Percentiles rank a stretch among this genome's conserved stretches.
phyloP scores from a whole-genome alignment of 2,888 invertebrate species.

The Eurytoma adleriae region DNA sequence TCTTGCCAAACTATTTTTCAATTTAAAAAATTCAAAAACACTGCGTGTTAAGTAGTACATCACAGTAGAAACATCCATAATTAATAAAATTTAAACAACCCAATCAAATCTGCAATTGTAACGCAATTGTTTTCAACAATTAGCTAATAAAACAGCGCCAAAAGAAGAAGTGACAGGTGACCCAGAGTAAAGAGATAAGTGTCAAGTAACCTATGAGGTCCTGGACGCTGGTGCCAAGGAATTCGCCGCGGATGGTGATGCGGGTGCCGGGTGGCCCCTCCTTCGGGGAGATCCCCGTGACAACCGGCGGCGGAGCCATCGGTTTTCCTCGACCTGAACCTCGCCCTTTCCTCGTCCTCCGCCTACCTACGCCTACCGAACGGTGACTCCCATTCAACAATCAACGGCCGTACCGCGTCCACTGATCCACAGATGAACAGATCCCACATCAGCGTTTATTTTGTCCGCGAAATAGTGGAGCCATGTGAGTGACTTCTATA shows the following conservation, averaged over 20 bases:
- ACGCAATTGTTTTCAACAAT: no score
- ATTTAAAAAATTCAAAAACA: not conserved
- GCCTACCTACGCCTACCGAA: not conserved
- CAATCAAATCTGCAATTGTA: not conserved
- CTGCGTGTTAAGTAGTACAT: not conserved
- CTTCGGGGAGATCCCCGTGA: constrained; percentile 98
- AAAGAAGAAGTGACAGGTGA: constrained; percentile 17
- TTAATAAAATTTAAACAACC: not conserved
- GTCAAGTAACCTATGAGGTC: constrained; percentile 87
- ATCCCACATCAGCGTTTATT: constrained; percentile 14
- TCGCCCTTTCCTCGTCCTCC: not conserved
- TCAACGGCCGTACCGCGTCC: constrained; percentile 13
- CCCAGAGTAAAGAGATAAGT: not conserved
- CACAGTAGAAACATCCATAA: not conserved
- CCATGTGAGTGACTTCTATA: no score
- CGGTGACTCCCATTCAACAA: not conserved
- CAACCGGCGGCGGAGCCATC: constrained; percentile 84
- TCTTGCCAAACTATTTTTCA: no score
- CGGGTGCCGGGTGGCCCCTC: constrained; percentile 98
- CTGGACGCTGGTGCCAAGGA: constrained; percentile 89
- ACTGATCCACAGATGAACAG: not conserved
- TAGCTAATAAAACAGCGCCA: no score
- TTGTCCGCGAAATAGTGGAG: no score
- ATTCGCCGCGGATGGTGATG: constrained; percentile 96
- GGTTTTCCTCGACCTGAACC: constrained; percentile 2